A percentile compares a stretch with the other conserved stretches of the same genome.
phyloP scores from a whole-genome alignment of 2,113 vertebrate genomes.

The Forbesichthys papilliferus region DNA sequence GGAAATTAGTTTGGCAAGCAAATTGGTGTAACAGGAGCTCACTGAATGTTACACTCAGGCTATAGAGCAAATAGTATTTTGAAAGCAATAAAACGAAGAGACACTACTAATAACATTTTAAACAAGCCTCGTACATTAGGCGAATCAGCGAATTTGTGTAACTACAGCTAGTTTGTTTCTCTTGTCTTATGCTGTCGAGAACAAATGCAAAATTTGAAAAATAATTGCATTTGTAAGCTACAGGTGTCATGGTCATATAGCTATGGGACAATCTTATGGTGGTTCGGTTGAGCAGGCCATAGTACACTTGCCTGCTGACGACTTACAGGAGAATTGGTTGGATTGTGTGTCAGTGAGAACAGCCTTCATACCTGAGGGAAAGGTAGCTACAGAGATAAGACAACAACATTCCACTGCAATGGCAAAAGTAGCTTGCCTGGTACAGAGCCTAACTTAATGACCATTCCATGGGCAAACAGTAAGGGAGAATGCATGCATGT shows the following conservation, averaged over 20 bases:
- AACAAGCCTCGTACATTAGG: constrained; percentile 10
- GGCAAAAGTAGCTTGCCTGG: constrained; percentile 12
- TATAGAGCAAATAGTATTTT: constrained; percentile 64
- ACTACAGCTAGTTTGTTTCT: not conserved
- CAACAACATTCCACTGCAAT: constrained; percentile 42
- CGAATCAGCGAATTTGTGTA: constrained; percentile 1
- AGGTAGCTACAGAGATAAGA: constrained; percentile 41
- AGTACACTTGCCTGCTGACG: constrained; percentile 34
- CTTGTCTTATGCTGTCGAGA: not conserved
- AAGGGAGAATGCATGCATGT: too few relatives aligned
- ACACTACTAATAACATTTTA: constrained; percentile 34
- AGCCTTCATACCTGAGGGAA: constrained; percentile 51
- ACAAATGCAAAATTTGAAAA: not conserved
- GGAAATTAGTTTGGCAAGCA: constrained; percentile 67
- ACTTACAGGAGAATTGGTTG: constrained; percentile 37
- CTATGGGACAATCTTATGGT: constrained; percentile 10
- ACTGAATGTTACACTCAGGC: constrained; percentile 65
- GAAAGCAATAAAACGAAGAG: constrained; percentile 43
- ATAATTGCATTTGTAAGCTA: not conserved
- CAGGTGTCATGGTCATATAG: constrained; percentile 1
- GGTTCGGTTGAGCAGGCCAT: constrained; percentile 48
- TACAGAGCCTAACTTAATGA: not conserved
- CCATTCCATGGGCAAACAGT: not conserved
- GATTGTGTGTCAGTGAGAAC: constrained; percentile 41
- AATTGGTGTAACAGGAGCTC: constrained; percentile 59